Evolutionary conservation across 2,797 vertebrate genomes (phyloP), one percentile per base, ranked within the genome.

Genomic region (Gephyroberyx darwinii): DNA sequence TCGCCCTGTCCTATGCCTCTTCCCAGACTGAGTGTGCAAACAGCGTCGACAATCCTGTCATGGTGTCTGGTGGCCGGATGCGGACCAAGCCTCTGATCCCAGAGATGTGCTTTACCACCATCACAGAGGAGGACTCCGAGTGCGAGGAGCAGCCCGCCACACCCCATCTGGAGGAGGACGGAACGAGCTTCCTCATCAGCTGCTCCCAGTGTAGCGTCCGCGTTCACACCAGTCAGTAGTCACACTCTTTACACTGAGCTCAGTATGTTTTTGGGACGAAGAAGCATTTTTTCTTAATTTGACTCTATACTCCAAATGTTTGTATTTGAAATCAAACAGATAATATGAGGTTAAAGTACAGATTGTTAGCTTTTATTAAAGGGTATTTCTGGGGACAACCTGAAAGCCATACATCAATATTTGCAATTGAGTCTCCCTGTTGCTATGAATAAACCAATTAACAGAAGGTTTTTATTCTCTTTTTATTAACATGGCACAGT

Each of bases 51-150:
- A 51, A 66, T 72, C 88, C 93, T 2, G 89, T 91, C 7, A 57
- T 88, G 48, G 30, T 59, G 69, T 71, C 72, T 10, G 72, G 83
- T 2, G 94, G 94, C 50, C 89, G 91, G 50, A 93, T 91, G 88
- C 69, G 90, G 77, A 93, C 95, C 64, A 98, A 96, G 81, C 97
- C 98, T 14, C 84, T 99, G 67, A 97, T 99, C 89, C 98, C 97
- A 6, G 98, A 99, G 91, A 95, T 95, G 94, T 99, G 98, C 52
- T 99, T 99, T 86, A 96, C 94, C 82, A 94, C 95, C 69, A 93
- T 88, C 62, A 95, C 96, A 0, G 94, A 97, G 1, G 96, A 96
- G 17, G 96, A 96, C 78, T 90, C 94, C 0, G 96, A 96, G 69
- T 93, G 94, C 0, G 95, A 97, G 74, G 92, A 95, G 0, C 91